A percentile compares a stretch with the other conserved stretches of the same genome.
These are phyloP conservation scores for Hypselothyrea guttata DNA, from an alignment of 2,888 invertebrate genomes.

Conservation along the genomic window DNA sequence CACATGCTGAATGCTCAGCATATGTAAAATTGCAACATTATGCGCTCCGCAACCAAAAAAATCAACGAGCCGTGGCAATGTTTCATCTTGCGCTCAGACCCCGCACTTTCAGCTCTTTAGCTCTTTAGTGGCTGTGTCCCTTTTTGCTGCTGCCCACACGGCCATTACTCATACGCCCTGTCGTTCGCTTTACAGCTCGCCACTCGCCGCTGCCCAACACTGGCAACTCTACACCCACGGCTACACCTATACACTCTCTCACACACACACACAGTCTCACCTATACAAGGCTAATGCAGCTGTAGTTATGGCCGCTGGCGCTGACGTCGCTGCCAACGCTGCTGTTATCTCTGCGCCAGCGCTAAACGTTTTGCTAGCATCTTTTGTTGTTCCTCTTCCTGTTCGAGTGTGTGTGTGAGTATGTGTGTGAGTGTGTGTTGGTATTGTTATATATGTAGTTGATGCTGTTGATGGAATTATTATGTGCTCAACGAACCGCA, in stretches of 20 bases:
- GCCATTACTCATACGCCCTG: conserved; percentile 48
- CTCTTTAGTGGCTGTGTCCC: not conserved
- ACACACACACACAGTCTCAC: conserved; percentile 10
- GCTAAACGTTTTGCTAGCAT: conserved; percentile 45
- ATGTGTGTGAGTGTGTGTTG: not conserved
- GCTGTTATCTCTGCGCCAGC: conserved; percentile 29
- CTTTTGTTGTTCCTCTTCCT: conserved; percentile 26
- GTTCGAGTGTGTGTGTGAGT: no score
- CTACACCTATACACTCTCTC: no score
- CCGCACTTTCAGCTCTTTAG: not conserved
- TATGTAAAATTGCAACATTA: conserved; percentile 23
- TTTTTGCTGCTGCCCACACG: conserved; percentile 19
- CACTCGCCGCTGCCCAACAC: conserved; percentile 19
- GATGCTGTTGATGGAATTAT: conserved; percentile 72
- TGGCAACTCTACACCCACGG: conserved; percentile 1
- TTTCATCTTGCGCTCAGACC: conserved; percentile 11
- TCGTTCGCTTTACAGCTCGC: conserved; percentile 20
- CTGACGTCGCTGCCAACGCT: conserved; percentile 18
- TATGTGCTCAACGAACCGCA: conserved; percentile 77
- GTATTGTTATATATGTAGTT: conserved; percentile 10
- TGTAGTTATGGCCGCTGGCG: conserved; percentile 20
- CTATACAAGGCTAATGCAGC: conserved; percentile 25
- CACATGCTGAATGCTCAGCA: conserved; percentile 17
- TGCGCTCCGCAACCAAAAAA: conserved; percentile 19
- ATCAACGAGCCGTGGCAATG: conserved; percentile 44